phyloP scores from a whole-genome alignment of 2,888 invertebrate genomes.

The Flexamia atlantica region DNA sequence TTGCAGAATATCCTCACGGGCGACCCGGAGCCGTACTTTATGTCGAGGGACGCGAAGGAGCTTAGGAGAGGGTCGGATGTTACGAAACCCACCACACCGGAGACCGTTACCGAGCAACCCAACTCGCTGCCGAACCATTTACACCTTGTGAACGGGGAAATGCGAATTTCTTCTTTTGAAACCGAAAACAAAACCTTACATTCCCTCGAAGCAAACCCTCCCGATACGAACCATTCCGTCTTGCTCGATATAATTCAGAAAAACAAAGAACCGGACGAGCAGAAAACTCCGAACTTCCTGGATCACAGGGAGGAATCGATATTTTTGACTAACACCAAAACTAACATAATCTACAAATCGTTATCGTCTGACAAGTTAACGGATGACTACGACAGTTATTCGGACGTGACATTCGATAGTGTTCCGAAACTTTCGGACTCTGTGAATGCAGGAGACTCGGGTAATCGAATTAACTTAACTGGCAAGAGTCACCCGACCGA shows the following conservation, averaged over 20 bases:
- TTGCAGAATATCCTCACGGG: slow-evolving; percentile 36
- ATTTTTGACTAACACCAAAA: slow-evolving; percentile 55
- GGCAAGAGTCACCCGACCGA: slow-evolving; percentile 10
- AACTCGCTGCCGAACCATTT: slow-evolving; percentile 42
- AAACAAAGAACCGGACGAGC: slow-evolving; percentile 16
- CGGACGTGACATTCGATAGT: neutral
- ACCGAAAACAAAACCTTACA: slow-evolving; percentile 44
- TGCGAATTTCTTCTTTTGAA: neutral
- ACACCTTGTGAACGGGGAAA: slow-evolving; percentile 50
- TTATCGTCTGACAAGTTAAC: slow-evolving; percentile 57
- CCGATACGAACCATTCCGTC: slow-evolving; percentile 45
- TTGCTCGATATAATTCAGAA: slow-evolving; percentile 41
- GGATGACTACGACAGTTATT: slow-evolving; percentile 33
- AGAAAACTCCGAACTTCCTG: neutral
- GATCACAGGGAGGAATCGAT: slow-evolving; percentile 45
- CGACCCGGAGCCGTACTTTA: slow-evolving; percentile 19
- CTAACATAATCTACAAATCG: slow-evolving; percentile 60
- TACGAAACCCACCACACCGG: neutral
- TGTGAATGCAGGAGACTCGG: neutral
- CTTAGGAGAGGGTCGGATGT: neutral
- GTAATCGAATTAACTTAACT: neutral
- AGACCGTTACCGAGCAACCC: neutral
- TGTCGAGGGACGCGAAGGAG: slow-evolving; percentile 24
- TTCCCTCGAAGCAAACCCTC: neutral
- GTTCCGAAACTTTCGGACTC: neutral